Conservation (phyloP, 1,140 invertebrate species). For the Thaumatotibia leucotreta region DNA sequence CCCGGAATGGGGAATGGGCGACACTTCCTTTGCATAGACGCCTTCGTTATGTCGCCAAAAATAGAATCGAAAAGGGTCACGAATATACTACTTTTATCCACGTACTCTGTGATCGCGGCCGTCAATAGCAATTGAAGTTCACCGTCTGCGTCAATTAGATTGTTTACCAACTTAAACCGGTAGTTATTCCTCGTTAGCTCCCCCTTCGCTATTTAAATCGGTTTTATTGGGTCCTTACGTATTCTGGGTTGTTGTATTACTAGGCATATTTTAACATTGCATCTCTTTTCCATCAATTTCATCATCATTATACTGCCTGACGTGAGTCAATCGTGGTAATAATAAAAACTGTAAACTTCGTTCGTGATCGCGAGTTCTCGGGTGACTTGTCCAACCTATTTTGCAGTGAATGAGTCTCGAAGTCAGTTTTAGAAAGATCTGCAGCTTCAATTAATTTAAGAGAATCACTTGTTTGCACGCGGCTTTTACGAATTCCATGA, state of each 20-base stretch:
- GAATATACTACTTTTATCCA: neutral
- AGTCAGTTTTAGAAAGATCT: no score
- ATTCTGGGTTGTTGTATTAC: neutral
- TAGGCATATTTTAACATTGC: neutral
- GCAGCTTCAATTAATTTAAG: no score
- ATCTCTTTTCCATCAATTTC: neutral
- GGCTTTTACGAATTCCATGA: no score
- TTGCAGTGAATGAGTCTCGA: no score
- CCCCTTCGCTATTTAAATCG: neutral
- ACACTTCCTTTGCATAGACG: no score
- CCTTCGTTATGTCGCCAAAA: no score
- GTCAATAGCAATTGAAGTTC: neutral
- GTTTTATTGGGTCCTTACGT: neutral
- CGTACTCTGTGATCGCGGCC: neutral
- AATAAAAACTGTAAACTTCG: no score
- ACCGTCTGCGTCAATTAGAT: conserved; percentile 9
- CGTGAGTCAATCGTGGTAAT: no score
- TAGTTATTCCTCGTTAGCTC: conserved; percentile 4
- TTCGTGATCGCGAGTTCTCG: no score
- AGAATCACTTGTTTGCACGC: no score
- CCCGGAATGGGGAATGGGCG: no score
- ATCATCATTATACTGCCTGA: neutral
- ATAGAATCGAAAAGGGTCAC: neutral
- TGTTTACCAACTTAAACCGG: conserved; percentile 1
- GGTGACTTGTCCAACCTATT: no score